Evolutionary conservation across 1,140 invertebrate genomes (phyloP), one percentile per base, ranked within the genome.

Genomic region (Bactericera cockerelli): DNA sequence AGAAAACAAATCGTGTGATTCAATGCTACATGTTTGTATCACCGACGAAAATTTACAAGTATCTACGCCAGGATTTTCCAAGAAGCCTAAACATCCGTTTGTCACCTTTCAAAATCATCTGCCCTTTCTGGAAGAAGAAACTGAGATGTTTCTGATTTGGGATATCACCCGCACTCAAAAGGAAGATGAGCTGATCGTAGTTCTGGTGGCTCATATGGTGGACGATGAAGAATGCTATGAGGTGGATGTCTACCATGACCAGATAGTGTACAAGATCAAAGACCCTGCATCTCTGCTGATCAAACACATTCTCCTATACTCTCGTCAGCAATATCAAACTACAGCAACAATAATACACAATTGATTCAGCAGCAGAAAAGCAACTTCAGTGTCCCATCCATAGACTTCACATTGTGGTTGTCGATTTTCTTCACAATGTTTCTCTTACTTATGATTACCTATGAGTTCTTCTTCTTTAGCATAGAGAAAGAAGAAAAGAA

Each of bases 71-170:
- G 6, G 42, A 16, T 8, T 49, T 49, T 22, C n/a, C 42, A 49
- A 49, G 19, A 22, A 6, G 42, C 19, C 19, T 16, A 4, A 19
- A 6, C n/a, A 49, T 6, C 42, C 4, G 22, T 49, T 10, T 49
- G n/a, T 49, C 4, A 22, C n/a, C 22, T 49, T 10, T 22, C 42
- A 49, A 49, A 22, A 49, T 49, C 42, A 16, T 49, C n/a, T 49
- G n/a, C 42, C 42, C 4, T 49, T 49, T 49, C 42, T 49, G 3
- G 42, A 49, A n/a, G 42, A 49, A 22, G 42, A 49, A n/a, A 49
- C 42, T 4, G 42, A 49, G 19, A 4, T 10, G 4, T 49, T 19
- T 49, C n/a, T 49, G n/a, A 49, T 49, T 49, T 49, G 42, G 42
- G 42, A 49, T 49, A 16, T 49, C n/a, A 49, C 22, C 8, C 6